A percentile compares a stretch with the other conserved stretches of the same genome.
These are phyloP conservation scores for Hylyphantes graminicola DNA, from an alignment of 1,140 invertebrate genomes.

Conservation along the genomic window DNA sequence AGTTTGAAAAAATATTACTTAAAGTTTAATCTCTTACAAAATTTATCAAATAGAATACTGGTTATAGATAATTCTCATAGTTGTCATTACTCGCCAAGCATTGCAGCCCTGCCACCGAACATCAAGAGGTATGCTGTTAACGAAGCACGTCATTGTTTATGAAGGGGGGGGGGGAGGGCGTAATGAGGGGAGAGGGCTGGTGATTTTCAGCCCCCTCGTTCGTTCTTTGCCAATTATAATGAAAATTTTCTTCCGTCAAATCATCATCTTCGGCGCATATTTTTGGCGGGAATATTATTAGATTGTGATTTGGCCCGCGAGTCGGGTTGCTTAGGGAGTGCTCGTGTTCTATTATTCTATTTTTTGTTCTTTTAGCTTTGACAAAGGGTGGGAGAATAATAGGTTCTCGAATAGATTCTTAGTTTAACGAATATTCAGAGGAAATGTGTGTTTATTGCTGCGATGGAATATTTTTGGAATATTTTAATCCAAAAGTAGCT, in stretches of 20 bases:
- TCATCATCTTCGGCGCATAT: conserved; percentile 1
- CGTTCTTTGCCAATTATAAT: conserved; percentile 53
- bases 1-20: no score
- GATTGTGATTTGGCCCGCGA: conserved; percentile 41
- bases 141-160: conserved; percentile 58
- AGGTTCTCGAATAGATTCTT: no score
- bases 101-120: no score
- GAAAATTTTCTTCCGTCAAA: conserved; percentile 45
- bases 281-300: conserved; percentile 39
- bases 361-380: neutral
- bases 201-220: neutral
- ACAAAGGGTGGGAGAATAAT: neutral
- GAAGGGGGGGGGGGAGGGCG: conserved; percentile 14
- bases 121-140: conserved; percentile 16
- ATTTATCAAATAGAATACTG: no score
- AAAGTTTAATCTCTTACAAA: no score
- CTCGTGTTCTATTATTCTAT: neutral
- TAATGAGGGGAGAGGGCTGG: conserved; percentile 16
- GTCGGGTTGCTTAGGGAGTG: conserved; percentile 2
- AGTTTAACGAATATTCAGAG: neutral
- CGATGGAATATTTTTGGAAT: no score
- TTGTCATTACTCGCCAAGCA: no score
- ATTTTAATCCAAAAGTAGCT: no score
- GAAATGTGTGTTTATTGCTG: no score
- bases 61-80: no score